phyloP scores from a whole-genome alignment of 2,797 vertebrate genomes.

The Telmatherina bonti region DNA sequence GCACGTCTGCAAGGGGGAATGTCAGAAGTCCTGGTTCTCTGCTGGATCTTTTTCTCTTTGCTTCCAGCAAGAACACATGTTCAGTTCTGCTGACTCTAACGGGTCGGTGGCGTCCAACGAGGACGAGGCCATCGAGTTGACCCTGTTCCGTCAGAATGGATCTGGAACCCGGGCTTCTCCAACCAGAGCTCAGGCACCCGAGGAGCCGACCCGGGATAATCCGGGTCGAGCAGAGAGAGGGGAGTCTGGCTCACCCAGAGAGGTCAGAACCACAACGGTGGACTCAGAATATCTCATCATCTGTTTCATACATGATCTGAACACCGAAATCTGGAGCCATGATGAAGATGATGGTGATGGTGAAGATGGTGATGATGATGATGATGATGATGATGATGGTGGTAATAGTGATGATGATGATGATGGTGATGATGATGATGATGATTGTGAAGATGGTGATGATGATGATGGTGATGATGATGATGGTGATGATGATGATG shows the following conservation, averaged over 20 bases:
- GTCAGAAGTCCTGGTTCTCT: too few species aligned
- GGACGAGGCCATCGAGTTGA: slow-evolving; percentile 82
- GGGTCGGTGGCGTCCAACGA: slow-evolving; percentile 66
- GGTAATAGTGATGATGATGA: too few species aligned
- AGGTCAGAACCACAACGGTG: slow-evolving; percentile 47
- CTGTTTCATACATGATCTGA: too few species aligned
- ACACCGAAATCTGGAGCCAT: too few species aligned
- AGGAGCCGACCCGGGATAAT: slow-evolving; percentile 46
- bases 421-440: too few species aligned
- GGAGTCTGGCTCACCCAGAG: slow-evolving; percentile 64
- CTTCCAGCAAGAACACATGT: slow-evolving; percentile 68
- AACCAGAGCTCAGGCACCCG: neutral
- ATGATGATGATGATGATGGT: too few species aligned
- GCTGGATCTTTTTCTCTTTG: neutral
- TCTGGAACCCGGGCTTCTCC: neutral
- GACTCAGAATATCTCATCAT: too few species aligned
- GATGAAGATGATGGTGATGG: too few species aligned
- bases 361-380: too few species aligned
- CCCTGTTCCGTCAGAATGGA: slow-evolving; percentile 70
- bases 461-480: too few species aligned
- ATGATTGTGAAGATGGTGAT: too few species aligned
- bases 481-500: too few species aligned
- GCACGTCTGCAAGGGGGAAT: neutral
- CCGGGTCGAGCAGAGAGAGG: slow-evolving; percentile 62
- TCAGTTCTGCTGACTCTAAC: slow-evolving; percentile 44